A percentile compares a stretch with the other conserved stretches of the same genome.
Evolutionary conservation across 2,888 invertebrate genomes (phyloP).

Genomic region (Clistopyga incitator): DNA sequence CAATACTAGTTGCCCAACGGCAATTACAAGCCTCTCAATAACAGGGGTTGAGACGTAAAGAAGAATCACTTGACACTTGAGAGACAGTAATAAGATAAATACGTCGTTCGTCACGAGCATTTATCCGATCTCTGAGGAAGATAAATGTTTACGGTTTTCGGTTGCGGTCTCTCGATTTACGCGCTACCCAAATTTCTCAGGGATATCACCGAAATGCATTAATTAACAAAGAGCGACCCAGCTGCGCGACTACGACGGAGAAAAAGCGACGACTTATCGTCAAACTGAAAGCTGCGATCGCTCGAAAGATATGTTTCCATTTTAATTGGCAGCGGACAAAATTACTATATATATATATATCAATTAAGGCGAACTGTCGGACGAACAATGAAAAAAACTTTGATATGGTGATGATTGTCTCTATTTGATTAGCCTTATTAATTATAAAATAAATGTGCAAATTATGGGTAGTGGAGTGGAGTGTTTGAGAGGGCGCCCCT

Average conservation of each 20-base stretch:
- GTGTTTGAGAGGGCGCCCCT: neutral
- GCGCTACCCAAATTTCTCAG: neutral
- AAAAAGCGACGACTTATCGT: neutral
- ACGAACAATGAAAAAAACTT: neutral
- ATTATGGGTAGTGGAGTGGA: neutral
- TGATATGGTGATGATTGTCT: neutral
- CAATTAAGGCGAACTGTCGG: neutral
- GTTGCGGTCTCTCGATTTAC: neutral
- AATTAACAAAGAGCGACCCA: slow-evolving; percentile 29
- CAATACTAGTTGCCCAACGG: neutral
- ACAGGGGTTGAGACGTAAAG: slow-evolving; percentile 1
- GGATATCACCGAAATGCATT: slow-evolving; percentile 18
- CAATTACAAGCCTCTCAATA: slow-evolving; percentile 6
- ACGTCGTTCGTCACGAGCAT: neutral
- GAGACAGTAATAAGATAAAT: slow-evolving; percentile 3
- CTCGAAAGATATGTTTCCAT: neutral
- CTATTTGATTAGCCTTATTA: neutral
- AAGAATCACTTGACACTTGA: slow-evolving; percentile 8
- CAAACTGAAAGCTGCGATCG: neutral
- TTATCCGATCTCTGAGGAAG: neutral
- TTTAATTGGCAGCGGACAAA: neutral
- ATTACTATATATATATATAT: neutral
- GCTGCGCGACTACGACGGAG: slow-evolving; percentile 1
- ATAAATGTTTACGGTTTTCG: neutral
- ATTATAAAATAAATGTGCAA: slow-evolving; percentile 1